These are phyloP conservation scores for Bufo bufo DNA, from an alignment of 2,113 vertebrate species.

Conservation along the genomic window DNA sequence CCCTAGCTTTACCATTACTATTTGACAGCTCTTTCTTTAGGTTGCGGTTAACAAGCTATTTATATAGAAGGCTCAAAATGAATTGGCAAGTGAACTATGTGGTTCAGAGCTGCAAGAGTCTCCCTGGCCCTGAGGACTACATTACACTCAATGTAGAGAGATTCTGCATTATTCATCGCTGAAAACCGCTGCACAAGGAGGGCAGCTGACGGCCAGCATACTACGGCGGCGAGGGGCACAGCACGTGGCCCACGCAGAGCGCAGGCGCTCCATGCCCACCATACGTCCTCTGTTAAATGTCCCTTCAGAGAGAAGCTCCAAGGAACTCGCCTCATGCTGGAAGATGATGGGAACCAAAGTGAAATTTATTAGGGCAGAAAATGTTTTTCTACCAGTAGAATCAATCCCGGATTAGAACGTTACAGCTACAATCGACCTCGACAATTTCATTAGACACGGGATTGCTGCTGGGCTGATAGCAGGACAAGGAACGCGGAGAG, in stretches of 20 bases:
- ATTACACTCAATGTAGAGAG: background rate
- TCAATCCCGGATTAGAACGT: background rate
- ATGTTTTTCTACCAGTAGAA: conserved; percentile 18
- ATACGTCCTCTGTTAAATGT: background rate
- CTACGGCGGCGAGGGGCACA: background rate
- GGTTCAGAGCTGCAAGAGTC: background rate
- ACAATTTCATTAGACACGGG: background rate
- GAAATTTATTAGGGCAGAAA: conserved; percentile 44
- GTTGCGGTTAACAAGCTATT: background rate
- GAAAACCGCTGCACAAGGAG: background rate
- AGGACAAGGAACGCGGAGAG: background rate
- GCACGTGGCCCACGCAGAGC: background rate
- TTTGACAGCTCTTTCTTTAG: background rate
- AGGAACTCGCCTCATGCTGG: background rate
- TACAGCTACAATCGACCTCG: background rate
- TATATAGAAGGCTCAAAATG: background rate
- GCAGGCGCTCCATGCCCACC: background rate
- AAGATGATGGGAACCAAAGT: background rate
- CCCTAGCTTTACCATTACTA: background rate
- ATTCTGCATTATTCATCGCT: conserved; percentile 28
- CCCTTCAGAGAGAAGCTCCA: background rate
- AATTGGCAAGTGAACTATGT: background rate
- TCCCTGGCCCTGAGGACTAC: background rate
- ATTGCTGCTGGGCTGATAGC: background rate
- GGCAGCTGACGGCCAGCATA: background rate